Percentiles rank a stretch among this genome's conserved stretches.
Conservation (phyloP, 2,797 vertebrate genomes). For the Tauraco hartlaubi region DNA sequence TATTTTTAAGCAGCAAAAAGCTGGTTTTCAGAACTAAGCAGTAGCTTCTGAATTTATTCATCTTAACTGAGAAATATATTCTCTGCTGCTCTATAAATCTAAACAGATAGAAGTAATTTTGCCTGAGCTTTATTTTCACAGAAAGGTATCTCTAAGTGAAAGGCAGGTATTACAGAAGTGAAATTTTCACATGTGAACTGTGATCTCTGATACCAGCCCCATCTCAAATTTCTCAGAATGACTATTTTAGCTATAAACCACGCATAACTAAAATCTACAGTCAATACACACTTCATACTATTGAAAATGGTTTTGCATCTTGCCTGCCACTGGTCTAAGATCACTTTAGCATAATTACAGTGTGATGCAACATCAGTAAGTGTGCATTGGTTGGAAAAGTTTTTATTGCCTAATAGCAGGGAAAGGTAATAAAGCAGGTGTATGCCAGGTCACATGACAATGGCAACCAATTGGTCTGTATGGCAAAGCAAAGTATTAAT, state of each 20-base stretch:
- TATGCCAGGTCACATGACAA: constrained; percentile 31
- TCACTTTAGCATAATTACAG: constrained; percentile 35
- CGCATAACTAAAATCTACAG: neutral
- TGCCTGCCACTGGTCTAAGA: constrained; percentile 43
- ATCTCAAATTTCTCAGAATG: neutral
- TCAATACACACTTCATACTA: neutral
- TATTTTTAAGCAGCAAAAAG: constrained; percentile 46
- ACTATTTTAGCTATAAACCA: neutral
- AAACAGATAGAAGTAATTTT: neutral
- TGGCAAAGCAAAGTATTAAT: constrained; percentile 48
- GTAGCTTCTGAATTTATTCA: constrained; percentile 18
- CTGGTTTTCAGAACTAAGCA: neutral
- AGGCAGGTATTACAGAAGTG: neutral
- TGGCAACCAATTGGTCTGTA: constrained; percentile 44
- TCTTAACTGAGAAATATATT: constrained; percentile 19
- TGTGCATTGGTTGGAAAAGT: constrained; percentile 29
- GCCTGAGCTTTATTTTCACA: neutral
- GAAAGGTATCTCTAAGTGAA: neutral
- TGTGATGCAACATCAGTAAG: constrained; percentile 11
- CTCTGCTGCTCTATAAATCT: neutral
- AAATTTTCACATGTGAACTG: neutral
- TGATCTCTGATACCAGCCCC: neutral
- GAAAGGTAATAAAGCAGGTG: constrained; percentile 55
- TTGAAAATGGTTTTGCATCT: neutral
- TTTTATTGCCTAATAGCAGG: constrained; percentile 55